A percentile compares a stretch with the other conserved stretches of the same genome.
These are phyloP conservation scores for Cephus spinipes DNA, from an alignment of 2,888 invertebrate species.

Conservation along the genomic window DNA sequence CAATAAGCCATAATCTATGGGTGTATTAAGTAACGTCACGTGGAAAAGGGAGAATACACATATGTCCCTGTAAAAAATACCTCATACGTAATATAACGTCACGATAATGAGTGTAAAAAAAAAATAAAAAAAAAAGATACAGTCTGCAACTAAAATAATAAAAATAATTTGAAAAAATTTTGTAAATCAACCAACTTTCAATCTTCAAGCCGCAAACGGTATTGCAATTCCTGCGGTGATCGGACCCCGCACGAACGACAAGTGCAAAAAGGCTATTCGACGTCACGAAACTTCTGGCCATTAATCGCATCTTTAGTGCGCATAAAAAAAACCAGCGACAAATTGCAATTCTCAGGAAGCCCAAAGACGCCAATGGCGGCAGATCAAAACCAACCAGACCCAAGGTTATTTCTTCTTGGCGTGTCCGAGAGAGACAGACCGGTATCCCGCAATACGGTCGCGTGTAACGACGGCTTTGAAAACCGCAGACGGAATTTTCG, in stretches of 20 bases:
- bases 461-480: not conserved
- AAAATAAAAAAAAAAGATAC: too few species aligned
- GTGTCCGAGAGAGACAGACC: not conserved
- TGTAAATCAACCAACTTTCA: not conserved
- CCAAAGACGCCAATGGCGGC: not conserved
- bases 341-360: not conserved
- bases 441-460: not conserved
- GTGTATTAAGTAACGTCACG: not conserved
- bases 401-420: not conserved
- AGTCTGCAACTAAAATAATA: too few species aligned
- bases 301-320: not conserved
- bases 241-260: not conserved
- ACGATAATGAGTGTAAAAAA: too few species aligned
- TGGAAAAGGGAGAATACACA: not conserved
- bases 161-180: not conserved
- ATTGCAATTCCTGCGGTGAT: not conserved
- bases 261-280: not conserved
- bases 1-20: not conserved
- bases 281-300: not conserved
- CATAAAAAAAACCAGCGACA: not conserved
- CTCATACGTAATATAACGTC: too few species aligned
- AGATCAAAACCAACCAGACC: not conserved
- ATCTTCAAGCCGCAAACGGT: not conserved
- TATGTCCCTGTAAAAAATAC: too few species aligned
- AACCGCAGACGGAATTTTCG: slow-evolving; percentile 10